phyloP scores from a whole-genome alignment of 2,113 vertebrate genomes.

The Tetrax tetrax region DNA sequence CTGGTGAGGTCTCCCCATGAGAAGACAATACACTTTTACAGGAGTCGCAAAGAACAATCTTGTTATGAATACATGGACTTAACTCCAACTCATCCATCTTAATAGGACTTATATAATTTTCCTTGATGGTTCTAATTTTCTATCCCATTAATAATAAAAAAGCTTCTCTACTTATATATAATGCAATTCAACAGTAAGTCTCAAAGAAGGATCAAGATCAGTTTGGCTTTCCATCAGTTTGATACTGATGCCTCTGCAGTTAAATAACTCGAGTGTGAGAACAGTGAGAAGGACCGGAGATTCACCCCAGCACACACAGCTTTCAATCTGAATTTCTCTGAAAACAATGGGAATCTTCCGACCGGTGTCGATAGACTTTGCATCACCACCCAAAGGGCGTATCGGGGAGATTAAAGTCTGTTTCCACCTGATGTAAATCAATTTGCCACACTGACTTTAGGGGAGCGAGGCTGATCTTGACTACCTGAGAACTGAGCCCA shows the following conservation, averaged over 20 bases:
- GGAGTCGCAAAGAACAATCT: neutral
- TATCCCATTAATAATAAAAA: constrained; percentile 67
- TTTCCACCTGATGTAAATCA: neutral
- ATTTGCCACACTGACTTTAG: neutral
- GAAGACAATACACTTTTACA: neutral
- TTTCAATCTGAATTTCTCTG: neutral
- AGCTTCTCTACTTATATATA: constrained; percentile 64
- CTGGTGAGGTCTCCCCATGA: neutral
- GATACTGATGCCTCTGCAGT: constrained; percentile 5
- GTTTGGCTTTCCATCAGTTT: constrained; percentile 65
- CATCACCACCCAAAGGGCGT: neutral
- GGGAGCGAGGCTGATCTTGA: neutral
- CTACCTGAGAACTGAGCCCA: neutral
- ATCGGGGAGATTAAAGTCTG: neutral
- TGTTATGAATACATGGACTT: neutral
- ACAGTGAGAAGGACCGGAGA: neutral
- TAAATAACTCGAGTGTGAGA: neutral
- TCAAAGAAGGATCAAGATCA: constrained; percentile 65
- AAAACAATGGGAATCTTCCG: neutral
- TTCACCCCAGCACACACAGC: neutral
- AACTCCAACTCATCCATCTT: constrained; percentile 50
- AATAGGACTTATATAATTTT: constrained; percentile 50
- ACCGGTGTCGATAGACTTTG: neutral
- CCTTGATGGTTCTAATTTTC: constrained; percentile 64
- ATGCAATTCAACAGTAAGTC: constrained; percentile 58